phyloP scores from a whole-genome alignment of 1,140 invertebrate species.

The Dysdera silvatica region DNA sequence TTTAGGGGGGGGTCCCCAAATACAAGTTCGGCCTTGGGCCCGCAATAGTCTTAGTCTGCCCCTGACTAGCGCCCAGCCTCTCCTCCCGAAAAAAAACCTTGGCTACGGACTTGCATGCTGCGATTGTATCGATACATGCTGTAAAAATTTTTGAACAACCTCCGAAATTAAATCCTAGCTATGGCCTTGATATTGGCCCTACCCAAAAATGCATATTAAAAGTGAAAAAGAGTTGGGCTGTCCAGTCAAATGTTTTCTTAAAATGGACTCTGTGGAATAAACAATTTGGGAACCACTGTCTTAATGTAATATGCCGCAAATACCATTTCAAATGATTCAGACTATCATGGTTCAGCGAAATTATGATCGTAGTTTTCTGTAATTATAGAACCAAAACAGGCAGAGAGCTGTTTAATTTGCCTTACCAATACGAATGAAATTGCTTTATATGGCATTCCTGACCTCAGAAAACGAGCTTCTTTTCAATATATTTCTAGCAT shows the following conservation, averaged over 20 bases:
- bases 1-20: too few relatives aligned
- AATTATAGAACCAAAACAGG: conserved; percentile 21
- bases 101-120: too few relatives aligned
- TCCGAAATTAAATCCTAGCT: too few relatives aligned
- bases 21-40: too few relatives aligned
- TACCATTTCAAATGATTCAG: not conserved
- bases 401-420: conserved; percentile 16
- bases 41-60: too few relatives aligned
- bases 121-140: too few relatives aligned
- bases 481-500: conserved; percentile 10
- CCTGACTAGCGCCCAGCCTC: too few relatives aligned
- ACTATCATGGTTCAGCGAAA: not conserved
- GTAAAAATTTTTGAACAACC: too few relatives aligned
- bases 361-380: not conserved
- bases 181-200: too few relatives aligned
- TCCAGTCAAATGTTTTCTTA: not conserved
- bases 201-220: too few relatives aligned
- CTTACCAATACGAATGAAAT: conserved; percentile 16
- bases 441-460: conserved; percentile 20
- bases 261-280: not conserved
- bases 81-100: too few relatives aligned
- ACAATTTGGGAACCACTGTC: not conserved
- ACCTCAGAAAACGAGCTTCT: conserved; percentile 20
- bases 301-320: not conserved
- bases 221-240: too few relatives aligned